phyloP scores from a whole-genome alignment of 37 sponge, comb jelly and placozoan genomes.

The Mnemiopsis leidyi region DNA sequence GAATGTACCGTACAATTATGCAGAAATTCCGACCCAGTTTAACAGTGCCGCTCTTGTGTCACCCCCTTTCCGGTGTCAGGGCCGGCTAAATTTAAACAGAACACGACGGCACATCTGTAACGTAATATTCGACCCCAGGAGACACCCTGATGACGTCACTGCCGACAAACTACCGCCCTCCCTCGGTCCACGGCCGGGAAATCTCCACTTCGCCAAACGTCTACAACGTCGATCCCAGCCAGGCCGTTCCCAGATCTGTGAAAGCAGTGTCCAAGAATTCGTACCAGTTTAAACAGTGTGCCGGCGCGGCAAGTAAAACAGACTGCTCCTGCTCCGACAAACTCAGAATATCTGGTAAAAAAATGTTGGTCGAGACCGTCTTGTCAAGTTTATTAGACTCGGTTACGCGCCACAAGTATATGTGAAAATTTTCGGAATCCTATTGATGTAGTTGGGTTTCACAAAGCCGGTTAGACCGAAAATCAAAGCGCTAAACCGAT shows the following conservation, averaged over 20 bases:
- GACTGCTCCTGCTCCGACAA: slow-evolving; percentile 7
- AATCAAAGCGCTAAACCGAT: too few species aligned
- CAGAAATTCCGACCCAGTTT: neutral
- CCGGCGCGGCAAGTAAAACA: neutral
- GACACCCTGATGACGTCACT: neutral
- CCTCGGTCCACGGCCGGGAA: slow-evolving; percentile 45
- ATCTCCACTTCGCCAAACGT: slow-evolving; percentile 18
- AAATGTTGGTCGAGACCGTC: too few species aligned
- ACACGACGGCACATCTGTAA: too few species aligned
- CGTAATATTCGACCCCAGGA: neutral
- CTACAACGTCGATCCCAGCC: slow-evolving; percentile 36
- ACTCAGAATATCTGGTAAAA: slow-evolving; percentile 36
- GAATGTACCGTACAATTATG: too few species aligned
- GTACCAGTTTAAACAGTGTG: slow-evolving; percentile 18
- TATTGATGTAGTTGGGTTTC: too few species aligned
- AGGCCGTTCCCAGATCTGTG: neutral
- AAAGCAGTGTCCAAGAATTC: neutral
- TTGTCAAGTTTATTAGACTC: too few species aligned
- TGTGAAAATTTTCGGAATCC: too few species aligned
- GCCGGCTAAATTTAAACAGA: neutral
- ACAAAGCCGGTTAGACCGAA: too few species aligned
- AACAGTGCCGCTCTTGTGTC: neutral
- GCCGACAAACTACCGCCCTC: slow-evolving; percentile 50
- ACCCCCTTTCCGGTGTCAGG: neutral
- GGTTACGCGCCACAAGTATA: too few species aligned